phyloP scores from a whole-genome alignment of 2,113 vertebrate species.

The Psettodes erumei region DNA sequence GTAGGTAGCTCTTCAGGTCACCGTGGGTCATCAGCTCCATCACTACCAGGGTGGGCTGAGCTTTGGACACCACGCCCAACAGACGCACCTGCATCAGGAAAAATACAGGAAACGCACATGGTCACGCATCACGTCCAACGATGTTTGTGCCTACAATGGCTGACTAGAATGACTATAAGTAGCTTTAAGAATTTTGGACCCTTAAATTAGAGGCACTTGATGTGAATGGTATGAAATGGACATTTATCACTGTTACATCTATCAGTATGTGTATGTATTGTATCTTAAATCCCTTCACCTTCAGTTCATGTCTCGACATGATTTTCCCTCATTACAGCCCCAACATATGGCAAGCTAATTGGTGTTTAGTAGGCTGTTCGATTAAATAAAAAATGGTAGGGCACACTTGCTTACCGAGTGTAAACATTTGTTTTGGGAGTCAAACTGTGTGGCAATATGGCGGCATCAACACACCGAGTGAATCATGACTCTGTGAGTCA shows the following conservation, averaged over 20 bases:
- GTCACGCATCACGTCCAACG: not conserved
- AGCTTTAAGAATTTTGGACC: not conserved
- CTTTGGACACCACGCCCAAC: conserved; percentile 96
- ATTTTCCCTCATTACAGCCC: conserved; percentile 24
- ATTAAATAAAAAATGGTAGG: conserved; percentile 4
- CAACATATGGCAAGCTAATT: conserved; percentile 18
- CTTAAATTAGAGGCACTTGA: not conserved
- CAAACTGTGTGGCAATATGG: conserved; percentile 58
- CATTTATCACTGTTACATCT: not conserved
- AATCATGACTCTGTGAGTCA: conserved; percentile 48
- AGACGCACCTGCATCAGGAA: conserved; percentile 88
- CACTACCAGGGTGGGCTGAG: conserved; percentile 94
- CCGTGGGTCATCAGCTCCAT: conserved; percentile 99
- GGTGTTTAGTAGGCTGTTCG: conserved; percentile 1
- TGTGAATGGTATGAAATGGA: no score
- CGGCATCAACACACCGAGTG: conserved; percentile 34
- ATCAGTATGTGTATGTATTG: not conserved
- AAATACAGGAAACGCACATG: not conserved
- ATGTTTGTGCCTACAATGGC: no score
- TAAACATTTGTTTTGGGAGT: conserved; percentile 50
- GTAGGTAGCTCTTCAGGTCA: conserved; percentile 95
- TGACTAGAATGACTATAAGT: no score
- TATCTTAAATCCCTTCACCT: not conserved
- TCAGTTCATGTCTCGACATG: not conserved
- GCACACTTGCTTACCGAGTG: conserved; percentile 19